Evolutionary conservation across 2,888 invertebrate genomes (phyloP), one percentile per base, ranked within the genome.

Genomic region (Pardosa pseudoannulata): DNA sequence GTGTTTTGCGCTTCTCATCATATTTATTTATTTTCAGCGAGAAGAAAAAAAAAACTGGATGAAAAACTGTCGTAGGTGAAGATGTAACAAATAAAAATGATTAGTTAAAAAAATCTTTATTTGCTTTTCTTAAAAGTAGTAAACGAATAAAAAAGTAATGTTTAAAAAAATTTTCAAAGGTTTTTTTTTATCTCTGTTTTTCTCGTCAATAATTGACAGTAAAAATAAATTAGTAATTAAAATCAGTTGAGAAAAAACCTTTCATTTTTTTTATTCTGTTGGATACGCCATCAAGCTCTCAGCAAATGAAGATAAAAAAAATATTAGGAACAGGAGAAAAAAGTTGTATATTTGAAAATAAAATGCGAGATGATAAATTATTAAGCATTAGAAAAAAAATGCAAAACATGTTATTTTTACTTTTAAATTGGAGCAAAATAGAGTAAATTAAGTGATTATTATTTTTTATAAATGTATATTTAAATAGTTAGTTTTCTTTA

Each of bases 181-280:
- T 36, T 36, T 36, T 36, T 9, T 36, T 9, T 36, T 5, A 7
- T 36, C 23, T 56, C 23, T 56, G 46, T 56, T 56, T 23, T 56
- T 23, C 23, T 56, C 23, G n/a, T 56, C 11, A 56, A 23, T 56
- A 56, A 56, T 56, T 23, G 56, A 6, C 23, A 23, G 19, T 23
- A 56, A 56, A 56, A 56, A 56, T 56, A 56, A 56, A 56, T 56
- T 56, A 56, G 56, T 56, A 23, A 56, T 56, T 56, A 56, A 56
- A 56, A 56, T 56, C 23, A 19, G 16, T 19, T 3, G 56, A 23
- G 23, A 16, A 56, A 23, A 56, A 23, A 16, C n/a, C n/a, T n/a
- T n/a, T n/a, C n/a, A 23, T 56, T 23, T 56, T 23, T 6, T n/a
- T n/a, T n/a, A n/a, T n/a, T n/a, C 23, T 19, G 6, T 2, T 19